Conservation (phyloP, 2,797 vertebrate genomes). For the Antrozous pallidus region DNA sequence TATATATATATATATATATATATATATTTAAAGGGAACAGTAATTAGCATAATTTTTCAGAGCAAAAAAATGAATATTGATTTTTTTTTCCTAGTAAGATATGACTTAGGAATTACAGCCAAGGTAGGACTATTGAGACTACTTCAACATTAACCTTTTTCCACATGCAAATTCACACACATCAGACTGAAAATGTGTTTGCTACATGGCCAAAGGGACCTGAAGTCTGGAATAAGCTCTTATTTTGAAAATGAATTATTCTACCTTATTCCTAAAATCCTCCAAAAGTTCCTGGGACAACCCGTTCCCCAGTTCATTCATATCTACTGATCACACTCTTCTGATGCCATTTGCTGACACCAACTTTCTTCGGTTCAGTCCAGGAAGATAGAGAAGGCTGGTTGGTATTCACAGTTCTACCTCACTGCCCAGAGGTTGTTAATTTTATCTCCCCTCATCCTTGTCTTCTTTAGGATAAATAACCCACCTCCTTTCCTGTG, state of each 20-base stretch:
- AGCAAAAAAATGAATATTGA: constrained; percentile 59
- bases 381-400: background rate
- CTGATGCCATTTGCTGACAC: background rate
- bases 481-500: background rate
- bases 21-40: constrained; percentile 7
- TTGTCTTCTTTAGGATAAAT: constrained; percentile 37
- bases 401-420: background rate
- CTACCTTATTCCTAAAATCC: background rate
- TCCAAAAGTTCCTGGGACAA: background rate
- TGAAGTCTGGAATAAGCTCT: background rate
- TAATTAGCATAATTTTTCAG: constrained; percentile 37
- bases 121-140: constrained; percentile 35
- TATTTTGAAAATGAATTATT: constrained; percentile 37
- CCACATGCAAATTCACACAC: constrained; percentile 13
- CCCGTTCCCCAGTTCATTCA: background rate
- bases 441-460: background rate
- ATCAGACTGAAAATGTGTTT: background rate
- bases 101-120: constrained; percentile 50
- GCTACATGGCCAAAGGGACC: background rate
- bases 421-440: background rate
- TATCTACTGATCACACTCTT: background rate
- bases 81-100: constrained; percentile 51
- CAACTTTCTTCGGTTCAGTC: background rate
- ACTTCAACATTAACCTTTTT: constrained; percentile 40
- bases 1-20: too few species aligned